Conservation (phyloP, 2,888 invertebrate genomes). For the Vesta saturnalis region DNA sequence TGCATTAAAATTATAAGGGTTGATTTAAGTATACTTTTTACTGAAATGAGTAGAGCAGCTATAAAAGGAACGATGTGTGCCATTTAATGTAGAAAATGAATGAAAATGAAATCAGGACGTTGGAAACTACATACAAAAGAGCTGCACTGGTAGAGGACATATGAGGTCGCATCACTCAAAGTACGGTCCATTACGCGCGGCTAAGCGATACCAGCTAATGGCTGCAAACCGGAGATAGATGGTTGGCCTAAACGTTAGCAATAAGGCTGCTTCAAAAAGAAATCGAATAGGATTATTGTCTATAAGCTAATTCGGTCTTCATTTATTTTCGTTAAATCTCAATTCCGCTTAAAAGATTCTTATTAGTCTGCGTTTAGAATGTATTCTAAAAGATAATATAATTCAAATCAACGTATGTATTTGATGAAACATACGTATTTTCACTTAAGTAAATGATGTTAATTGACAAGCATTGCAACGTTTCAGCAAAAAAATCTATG, state of each 20-base stretch:
- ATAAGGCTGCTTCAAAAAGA: constrained; percentile 40
- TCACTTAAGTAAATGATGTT: no score
- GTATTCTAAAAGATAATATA: no score
- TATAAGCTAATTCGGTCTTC: constrained; percentile 42
- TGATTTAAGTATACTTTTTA: no score
- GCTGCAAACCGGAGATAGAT: constrained; percentile 62
- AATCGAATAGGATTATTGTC: constrained; percentile 47
- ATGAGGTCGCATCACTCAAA: constrained; percentile 48
- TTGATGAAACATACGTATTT: no score
- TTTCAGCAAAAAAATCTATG: no score
- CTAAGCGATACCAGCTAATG: constrained; percentile 62
- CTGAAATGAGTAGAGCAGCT: constrained; percentile 33
- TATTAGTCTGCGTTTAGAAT: no score
- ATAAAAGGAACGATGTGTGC: constrained; percentile 4
- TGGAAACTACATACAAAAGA: constrained; percentile 26
- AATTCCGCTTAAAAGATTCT: constrained; percentile 31
- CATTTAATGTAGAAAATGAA: constrained; percentile 9
- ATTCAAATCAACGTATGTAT: no score
- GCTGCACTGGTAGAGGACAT: constrained; percentile 41
- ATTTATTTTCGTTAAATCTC: constrained; percentile 34
- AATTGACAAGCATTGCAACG: no score
- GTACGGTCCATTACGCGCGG: constrained; percentile 52
- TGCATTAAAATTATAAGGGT: no score
- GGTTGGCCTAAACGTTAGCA: constrained; percentile 53
- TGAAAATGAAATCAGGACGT: constrained; percentile 16